phyloP scores from a whole-genome alignment of 2,888 invertebrate genomes.

The Dryocosmus kuriphilus region DNA sequence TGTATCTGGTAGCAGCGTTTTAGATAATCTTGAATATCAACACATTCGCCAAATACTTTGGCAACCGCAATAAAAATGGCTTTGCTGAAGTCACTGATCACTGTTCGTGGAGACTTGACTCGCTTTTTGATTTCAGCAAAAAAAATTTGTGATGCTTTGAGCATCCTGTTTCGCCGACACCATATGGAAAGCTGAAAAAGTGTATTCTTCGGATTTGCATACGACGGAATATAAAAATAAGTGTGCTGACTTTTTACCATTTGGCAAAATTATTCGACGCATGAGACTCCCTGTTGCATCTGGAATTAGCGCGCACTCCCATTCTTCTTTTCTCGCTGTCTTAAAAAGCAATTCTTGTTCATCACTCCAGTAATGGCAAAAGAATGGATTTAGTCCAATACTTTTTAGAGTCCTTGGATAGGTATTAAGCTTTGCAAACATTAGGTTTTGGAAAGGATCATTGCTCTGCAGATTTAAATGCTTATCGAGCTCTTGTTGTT shows the following conservation, averaged over 20 bases:
- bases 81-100: background rate
- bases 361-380: slow-evolving; percentile 45
- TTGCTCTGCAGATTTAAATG: too few relatives aligned
- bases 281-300: background rate
- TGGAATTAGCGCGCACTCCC: background rate
- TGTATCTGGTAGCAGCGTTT: background rate
- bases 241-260: background rate
- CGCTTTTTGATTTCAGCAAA: background rate
- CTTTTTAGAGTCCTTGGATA: slow-evolving; percentile 19
- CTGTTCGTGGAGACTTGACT: background rate
- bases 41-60: background rate
- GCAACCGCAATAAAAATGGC: background rate
- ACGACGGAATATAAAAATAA: background rate
- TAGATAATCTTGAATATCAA: background rate
- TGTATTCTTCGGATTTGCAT: background rate
- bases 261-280: background rate
- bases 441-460: slow-evolving; percentile 42
- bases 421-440: slow-evolving; percentile 34
- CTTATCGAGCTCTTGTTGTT: too few relatives aligned
- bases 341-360: slow-evolving; percentile 39
- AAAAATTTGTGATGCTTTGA: background rate
- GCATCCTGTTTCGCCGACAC: background rate
- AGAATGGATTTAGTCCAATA: slow-evolving; percentile 41
- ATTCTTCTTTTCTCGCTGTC: background rate
- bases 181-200: slow-evolving; percentile 5